phyloP scores from a whole-genome alignment of 1,140 invertebrate species.

The Hydropsyche tenuis region DNA sequence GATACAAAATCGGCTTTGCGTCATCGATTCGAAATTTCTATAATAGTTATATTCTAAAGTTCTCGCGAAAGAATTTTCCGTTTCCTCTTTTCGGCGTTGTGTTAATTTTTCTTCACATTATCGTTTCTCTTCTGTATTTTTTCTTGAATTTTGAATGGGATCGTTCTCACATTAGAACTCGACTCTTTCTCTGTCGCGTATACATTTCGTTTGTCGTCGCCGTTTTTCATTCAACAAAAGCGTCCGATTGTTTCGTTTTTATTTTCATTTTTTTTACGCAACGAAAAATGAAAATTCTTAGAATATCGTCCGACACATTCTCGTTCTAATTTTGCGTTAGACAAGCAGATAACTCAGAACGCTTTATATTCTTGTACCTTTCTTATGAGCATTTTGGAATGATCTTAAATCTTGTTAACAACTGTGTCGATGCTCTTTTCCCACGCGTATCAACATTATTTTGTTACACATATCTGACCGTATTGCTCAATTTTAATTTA shows the following conservation, averaged over 20 bases:
- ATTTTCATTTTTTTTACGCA: no score
- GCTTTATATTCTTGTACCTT: no score
- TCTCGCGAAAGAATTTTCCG: no score
- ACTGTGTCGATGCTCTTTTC: neutral
- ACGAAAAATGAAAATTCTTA: no score
- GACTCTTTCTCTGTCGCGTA: neutral
- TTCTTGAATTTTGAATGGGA: neutral
- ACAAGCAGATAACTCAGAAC: no score
- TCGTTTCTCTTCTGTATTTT: neutral
- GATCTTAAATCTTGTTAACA: conserved; percentile 6
- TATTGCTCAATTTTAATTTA: conserved; percentile 22
- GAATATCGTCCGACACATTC: no score
- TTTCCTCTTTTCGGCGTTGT: neutral
- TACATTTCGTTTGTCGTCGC: neutral
- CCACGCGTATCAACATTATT: conserved; percentile 8
- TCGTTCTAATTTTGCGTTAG: neutral
- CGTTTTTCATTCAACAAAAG: conserved; percentile 9
- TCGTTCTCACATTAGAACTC: no score
- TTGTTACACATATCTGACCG: neutral
- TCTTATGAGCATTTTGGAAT: neutral
- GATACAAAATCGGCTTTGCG: no score
- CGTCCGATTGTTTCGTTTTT: neutral
- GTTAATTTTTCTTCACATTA: conserved; percentile 9
- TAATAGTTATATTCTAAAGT: no score
- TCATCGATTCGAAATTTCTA: no score